A percentile compares a stretch with the other conserved stretches of the same genome.
Conservation (phyloP, 2,888 invertebrate genomes). For the Liposcelis brunnea region DNA sequence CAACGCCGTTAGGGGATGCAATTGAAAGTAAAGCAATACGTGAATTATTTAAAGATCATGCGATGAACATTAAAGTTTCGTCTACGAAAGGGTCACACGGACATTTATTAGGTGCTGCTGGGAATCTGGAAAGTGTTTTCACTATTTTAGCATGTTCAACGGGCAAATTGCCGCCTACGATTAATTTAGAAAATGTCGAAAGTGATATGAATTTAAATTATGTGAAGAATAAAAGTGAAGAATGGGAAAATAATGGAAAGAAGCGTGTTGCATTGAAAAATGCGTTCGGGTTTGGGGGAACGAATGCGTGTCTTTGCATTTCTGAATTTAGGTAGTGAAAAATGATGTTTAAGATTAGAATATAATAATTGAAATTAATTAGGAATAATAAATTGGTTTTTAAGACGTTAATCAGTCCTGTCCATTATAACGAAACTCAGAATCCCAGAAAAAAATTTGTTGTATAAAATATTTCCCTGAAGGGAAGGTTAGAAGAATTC, state of each 20-base stretch:
- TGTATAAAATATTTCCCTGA: no score
- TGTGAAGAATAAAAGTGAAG: slow-evolving; percentile 37
- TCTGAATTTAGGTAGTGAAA: slow-evolving; percentile 25
- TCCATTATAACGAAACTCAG: no score
- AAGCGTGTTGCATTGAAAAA: slow-evolving; percentile 75
- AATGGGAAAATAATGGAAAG: slow-evolving; percentile 34
- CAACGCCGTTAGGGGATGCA: slow-evolving; percentile 85
- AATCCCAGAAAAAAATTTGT: no score
- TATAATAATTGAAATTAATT: no score
- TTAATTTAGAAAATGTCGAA: slow-evolving; percentile 59
- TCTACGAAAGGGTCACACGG: slow-evolving; percentile 97
- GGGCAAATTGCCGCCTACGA: slow-evolving; percentile 66
- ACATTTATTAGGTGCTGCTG: slow-evolving; percentile 92
- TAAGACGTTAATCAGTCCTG: no score
- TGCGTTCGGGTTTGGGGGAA: slow-evolving; percentile 98
- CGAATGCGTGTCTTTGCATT: slow-evolving; percentile 77
- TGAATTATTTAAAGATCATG: slow-evolving; percentile 44
- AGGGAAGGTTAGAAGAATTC: no score
- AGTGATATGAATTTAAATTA: slow-evolving; percentile 50
- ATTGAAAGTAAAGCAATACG: slow-evolving; percentile 69
- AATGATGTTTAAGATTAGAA: slow-evolving; percentile 6
- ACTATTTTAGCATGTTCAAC: slow-evolving; percentile 62
- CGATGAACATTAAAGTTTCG: slow-evolving; percentile 46
- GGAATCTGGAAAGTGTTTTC: slow-evolving; percentile 80
- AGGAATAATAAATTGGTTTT: no score